These are phyloP conservation scores for Heptranchias perlo DNA, from an alignment of 2,113 vertebrate genomes.

Conservation along the genomic window DNA sequence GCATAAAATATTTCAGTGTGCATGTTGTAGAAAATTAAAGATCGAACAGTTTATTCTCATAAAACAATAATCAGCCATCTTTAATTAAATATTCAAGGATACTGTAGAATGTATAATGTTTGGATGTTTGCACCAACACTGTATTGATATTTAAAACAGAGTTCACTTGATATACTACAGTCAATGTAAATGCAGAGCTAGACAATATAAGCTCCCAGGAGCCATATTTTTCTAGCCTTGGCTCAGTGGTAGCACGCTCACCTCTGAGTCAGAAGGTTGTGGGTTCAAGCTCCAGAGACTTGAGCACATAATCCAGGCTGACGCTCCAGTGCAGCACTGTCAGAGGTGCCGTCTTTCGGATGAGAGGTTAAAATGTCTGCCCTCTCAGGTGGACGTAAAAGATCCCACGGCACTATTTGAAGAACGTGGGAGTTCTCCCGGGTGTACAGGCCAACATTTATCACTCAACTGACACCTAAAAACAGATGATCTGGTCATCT, in stretches of 20 bases:
- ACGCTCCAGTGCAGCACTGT: background rate
- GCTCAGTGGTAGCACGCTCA: background rate
- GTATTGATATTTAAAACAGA: background rate
- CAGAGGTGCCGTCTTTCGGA: background rate
- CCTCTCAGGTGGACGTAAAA: background rate
- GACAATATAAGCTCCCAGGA: background rate
- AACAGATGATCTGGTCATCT: no score
- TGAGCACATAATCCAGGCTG: background rate
- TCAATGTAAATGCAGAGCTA: background rate
- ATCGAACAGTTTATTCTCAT: background rate
- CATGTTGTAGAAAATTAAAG: background rate
- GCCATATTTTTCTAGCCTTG: background rate
- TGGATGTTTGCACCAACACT: background rate
- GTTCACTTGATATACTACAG: background rate
- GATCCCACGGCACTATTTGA: background rate
- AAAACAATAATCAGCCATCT: background rate
- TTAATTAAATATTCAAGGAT: background rate
- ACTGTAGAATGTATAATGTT: background rate
- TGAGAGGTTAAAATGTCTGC: background rate
- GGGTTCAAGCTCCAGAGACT: background rate
- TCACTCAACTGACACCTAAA: no score
- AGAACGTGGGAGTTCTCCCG: no score
- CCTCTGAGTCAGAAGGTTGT: no score
- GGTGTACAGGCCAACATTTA: no score
- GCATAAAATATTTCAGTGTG: constrained; percentile 20